Base-by-base conservation (phyloP, 2,888 invertebrate genomes). In the Drosophila barbarae region DNA sequence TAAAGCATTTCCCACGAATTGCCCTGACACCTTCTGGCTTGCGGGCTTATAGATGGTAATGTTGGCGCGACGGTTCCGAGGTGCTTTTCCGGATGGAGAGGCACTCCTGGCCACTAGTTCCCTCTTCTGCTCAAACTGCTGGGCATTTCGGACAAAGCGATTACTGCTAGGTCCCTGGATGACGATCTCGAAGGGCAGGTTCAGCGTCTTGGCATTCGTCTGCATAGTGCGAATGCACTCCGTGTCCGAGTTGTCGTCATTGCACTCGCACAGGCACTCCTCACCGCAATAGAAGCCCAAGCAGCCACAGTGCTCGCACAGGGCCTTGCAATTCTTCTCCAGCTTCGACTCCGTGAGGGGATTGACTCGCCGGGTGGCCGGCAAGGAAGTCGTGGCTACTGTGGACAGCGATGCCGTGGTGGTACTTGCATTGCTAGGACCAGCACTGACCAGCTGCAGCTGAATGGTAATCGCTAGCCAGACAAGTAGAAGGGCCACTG, bases 261-360 rank as follows among this genome's bases (percentile, higher is more conserved):
- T 87, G 50, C 89, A 90, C 68, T 90, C 90, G 56, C 90, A 90
- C 32, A 90, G 88, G 54, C 90, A 90, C 63, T 90, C 89, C 60
- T 90, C 90, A 4, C 90, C 90, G 36, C 90, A 90, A 66, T 89
- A 90, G 77, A 90, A 90, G 28, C 87, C 89, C 51, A 87, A 66
- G 52, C 90, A 90, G 18, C 86, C 86, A 46, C 90, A 90, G 9
- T 87, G 86, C 36, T 82, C 86, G 38, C 90, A 90, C 4, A 89
- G 79, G 0, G 84, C 71, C 53, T 88, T 88, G 61, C 90, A 90
- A 23, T 87, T 87, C 6, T 75, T 70, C 9, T 79, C 80, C 23
- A 87, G 81, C 26, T 84, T 78, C 3, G 84, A 69, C 53, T 88
- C 88, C 10, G 80, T 77, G 5, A 84, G 76, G 3, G 86, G 83